Percentiles rank a stretch among this genome's conserved stretches.
Conservation (phyloP, 2,888 invertebrate genomes). For the Nebria salina region DNA sequence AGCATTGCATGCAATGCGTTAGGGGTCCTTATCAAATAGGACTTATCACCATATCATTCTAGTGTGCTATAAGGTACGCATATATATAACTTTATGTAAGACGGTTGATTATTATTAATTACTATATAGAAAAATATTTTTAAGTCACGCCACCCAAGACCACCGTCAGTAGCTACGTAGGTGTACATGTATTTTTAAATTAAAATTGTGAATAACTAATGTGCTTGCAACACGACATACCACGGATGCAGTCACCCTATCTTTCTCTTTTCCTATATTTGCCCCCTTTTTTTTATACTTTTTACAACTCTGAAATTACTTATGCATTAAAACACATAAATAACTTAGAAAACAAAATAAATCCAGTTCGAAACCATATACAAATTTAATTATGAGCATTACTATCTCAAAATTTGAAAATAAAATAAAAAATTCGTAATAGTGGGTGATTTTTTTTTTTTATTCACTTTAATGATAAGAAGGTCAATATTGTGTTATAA, state of each 20-base stretch:
- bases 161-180: background rate
- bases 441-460: background rate
- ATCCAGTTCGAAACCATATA: no score
- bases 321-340: background rate
- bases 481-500: slow-evolving; percentile 1
- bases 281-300: background rate
- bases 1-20: background rate
- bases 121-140: slow-evolving; percentile 42
- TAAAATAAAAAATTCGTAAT: background rate
- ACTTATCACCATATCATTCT: slow-evolving; percentile 14
- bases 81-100: slow-evolving; percentile 7
- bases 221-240: slow-evolving; percentile 29
- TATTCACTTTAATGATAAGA: background rate
- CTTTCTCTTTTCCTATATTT: background rate
- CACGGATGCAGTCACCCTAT: slow-evolving; percentile 15
- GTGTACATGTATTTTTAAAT: slow-evolving; percentile 32
- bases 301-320: background rate
- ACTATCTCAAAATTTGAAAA: no score
- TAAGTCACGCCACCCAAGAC: slow-evolving; percentile 36
- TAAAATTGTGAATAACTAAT: slow-evolving; percentile 44
- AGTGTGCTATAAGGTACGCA: background rate
- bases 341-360: background rate
- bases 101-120: slow-evolving; percentile 41
- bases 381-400: no score
- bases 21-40: background rate